These are phyloP conservation scores for Diprion similis DNA, from an alignment of 1,140 invertebrate genomes.

Conservation along the genomic window DNA sequence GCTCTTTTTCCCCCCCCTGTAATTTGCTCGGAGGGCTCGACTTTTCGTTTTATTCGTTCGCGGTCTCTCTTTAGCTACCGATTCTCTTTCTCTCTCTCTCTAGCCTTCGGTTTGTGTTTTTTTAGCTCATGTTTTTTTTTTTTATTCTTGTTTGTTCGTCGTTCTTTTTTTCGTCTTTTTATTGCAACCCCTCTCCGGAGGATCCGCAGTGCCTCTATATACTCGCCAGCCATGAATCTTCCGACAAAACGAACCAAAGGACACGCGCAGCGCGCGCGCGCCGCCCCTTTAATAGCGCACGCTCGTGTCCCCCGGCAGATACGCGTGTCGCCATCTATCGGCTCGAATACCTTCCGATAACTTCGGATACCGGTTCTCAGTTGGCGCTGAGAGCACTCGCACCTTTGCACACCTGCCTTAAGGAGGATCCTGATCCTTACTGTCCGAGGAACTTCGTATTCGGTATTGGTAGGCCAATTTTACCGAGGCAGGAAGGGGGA, in stretches of 20 bases:
- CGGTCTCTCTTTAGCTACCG: not conserved
- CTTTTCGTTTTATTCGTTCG: conserved; percentile 39
- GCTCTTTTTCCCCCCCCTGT: conserved; percentile 55
- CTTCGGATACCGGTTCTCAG: too few relatives aligned
- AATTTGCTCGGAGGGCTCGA: conserved; percentile 49
- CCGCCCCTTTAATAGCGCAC: conserved; percentile 59
- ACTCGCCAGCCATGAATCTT: conserved; percentile 60
- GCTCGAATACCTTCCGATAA: not conserved
- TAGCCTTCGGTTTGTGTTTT: conserved; percentile 22
- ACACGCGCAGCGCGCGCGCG: conserved; percentile 38
- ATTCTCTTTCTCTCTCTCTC: conserved; percentile 25
- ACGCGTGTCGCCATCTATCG: not conserved
- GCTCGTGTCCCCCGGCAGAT: not conserved
- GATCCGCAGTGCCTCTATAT: too few relatives aligned
- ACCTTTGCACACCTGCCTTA: too few relatives aligned
- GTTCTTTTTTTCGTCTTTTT: conserved; percentile 11
- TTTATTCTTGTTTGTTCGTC: conserved; percentile 21
- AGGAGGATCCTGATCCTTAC: too few relatives aligned
- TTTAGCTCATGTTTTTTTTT: conserved; percentile 23
- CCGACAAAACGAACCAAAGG: conserved; percentile 33
- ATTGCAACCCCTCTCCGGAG: conserved; percentile 12
- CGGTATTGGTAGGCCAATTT: too few relatives aligned
- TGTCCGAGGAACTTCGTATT: too few relatives aligned
- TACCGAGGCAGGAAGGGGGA: too few relatives aligned
- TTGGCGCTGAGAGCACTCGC: too few relatives aligned